Percentiles rank a stretch among this genome's conserved stretches.
phyloP scores from a whole-genome alignment of 2,797 vertebrate species.

The Ctenosaura bakeri region DNA sequence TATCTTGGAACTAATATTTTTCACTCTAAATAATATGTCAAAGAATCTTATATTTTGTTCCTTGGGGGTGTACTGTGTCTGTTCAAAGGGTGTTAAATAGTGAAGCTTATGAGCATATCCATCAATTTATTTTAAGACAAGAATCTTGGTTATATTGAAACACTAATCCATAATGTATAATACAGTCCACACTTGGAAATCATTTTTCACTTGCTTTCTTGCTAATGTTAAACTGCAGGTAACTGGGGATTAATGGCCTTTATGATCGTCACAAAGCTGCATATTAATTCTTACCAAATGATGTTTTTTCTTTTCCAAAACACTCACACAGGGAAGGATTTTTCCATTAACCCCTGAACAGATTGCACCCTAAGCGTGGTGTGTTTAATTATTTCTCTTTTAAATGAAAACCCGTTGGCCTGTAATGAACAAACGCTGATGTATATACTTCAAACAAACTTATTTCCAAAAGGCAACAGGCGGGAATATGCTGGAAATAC shows the following conservation, averaged over 20 bases:
- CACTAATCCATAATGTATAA: slow-evolving; percentile 45
- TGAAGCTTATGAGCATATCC: slow-evolving; percentile 49
- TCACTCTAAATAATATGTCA: slow-evolving; percentile 71
- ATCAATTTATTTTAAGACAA: slow-evolving; percentile 58
- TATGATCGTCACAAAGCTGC: slow-evolving; percentile 36
- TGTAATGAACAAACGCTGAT: slow-evolving; percentile 57
- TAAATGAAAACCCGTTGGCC: slow-evolving; percentile 48
- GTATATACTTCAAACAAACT: slow-evolving; percentile 38
- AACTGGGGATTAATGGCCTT: slow-evolving; percentile 54
- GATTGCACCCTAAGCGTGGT: slow-evolving; percentile 23
- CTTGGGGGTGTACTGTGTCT: background rate
- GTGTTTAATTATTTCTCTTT: slow-evolving; percentile 57
- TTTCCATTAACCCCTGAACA: slow-evolving; percentile 25
- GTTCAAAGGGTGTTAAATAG: slow-evolving; percentile 55
- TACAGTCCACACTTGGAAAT: slow-evolving; percentile 37
- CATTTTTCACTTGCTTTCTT: slow-evolving; percentile 54
- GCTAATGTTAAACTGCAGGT: slow-evolving; percentile 1
- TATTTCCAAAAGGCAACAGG: slow-evolving; percentile 17
- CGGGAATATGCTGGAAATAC: slow-evolving; percentile 24
- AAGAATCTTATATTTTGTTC: slow-evolving; percentile 17
- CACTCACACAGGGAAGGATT: slow-evolving; percentile 29
- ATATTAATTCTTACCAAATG: slow-evolving; percentile 56
- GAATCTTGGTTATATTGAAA: slow-evolving; percentile 47
- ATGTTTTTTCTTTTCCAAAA: slow-evolving; percentile 31
- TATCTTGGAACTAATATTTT: slow-evolving; percentile 69